These are phyloP conservation scores for Gryon sp. DNA, from an alignment of 1,140 invertebrate genomes.

Conservation along the genomic window DNA sequence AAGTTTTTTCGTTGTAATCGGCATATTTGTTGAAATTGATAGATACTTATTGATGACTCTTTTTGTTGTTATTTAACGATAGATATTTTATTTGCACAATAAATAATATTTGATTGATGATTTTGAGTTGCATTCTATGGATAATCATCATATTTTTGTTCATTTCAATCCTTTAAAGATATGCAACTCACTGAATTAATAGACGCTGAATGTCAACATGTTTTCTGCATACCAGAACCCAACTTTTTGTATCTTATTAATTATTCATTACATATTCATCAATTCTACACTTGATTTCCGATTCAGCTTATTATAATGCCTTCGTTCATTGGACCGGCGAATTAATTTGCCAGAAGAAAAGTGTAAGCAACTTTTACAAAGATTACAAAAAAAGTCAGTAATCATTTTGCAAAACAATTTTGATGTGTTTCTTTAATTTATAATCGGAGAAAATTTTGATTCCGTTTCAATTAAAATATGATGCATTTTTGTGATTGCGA, in stretches of 20 bases:
- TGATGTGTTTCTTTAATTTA: neutral
- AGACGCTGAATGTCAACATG: constrained; percentile 21
- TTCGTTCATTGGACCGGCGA: no score
- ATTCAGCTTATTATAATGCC: constrained; percentile 1
- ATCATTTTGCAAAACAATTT: no score
- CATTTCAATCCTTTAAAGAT: no score
- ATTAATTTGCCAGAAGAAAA: no score
- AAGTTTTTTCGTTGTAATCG: no score
- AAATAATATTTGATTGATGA: constrained; percentile 33
- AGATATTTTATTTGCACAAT: no score
- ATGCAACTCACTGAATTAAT: constrained; percentile 46
- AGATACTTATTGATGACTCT: no score
- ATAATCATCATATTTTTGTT: constrained; percentile 32
- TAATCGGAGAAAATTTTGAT: neutral
- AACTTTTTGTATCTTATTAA: constrained; percentile 28
- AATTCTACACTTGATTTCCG: constrained; percentile 16
- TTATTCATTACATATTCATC: constrained; percentile 25
- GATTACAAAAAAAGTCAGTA: no score
- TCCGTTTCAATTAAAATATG: neutral
- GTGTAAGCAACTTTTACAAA: no score
- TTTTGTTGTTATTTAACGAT: no score
- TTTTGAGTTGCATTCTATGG: constrained; percentile 20
- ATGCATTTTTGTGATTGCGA: no score
- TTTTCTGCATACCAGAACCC: neutral
- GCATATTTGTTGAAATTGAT: no score